A percentile compares a stretch with the other conserved stretches of the same genome.
phyloP scores from a whole-genome alignment of 2,888 invertebrate species.

The Lutraria lutraria region DNA sequence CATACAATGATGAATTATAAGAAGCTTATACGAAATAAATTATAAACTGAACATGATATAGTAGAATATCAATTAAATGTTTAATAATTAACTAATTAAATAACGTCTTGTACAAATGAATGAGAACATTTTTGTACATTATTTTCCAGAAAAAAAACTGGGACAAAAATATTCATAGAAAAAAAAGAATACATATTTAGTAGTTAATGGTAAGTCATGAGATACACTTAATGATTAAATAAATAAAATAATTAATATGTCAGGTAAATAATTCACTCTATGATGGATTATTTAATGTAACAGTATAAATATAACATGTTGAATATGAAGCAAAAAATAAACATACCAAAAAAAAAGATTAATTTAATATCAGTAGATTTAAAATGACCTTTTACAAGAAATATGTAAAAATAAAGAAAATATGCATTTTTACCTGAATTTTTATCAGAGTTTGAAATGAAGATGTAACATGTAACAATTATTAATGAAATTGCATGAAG shows the following conservation, averaged over 20 bases:
- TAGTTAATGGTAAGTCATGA: conserved; percentile 12
- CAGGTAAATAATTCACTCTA: background rate
- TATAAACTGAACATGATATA: too few relatives aligned
- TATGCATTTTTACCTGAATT: background rate
- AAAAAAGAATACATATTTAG: background rate
- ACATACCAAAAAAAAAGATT: background rate
- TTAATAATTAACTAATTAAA: too few relatives aligned
- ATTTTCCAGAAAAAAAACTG: background rate
- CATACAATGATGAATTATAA: too few relatives aligned
- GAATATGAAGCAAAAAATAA: background rate
- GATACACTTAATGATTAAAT: background rate
- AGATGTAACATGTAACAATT: background rate
- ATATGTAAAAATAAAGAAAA: background rate
- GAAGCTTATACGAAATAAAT: too few relatives aligned
- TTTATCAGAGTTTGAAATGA: background rate
- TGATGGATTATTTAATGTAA: background rate
- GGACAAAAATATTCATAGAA: background rate
- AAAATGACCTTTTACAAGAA: background rate
- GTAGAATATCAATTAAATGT: too few relatives aligned
- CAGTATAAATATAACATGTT: background rate
- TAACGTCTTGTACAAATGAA: background rate
- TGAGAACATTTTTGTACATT: background rate
- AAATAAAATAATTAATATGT: conserved; percentile 11
- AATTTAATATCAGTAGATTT: background rate
- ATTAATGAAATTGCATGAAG: background rate